phyloP scores from a whole-genome alignment of 2,797 vertebrate species.

The Sparus aurata region DNA sequence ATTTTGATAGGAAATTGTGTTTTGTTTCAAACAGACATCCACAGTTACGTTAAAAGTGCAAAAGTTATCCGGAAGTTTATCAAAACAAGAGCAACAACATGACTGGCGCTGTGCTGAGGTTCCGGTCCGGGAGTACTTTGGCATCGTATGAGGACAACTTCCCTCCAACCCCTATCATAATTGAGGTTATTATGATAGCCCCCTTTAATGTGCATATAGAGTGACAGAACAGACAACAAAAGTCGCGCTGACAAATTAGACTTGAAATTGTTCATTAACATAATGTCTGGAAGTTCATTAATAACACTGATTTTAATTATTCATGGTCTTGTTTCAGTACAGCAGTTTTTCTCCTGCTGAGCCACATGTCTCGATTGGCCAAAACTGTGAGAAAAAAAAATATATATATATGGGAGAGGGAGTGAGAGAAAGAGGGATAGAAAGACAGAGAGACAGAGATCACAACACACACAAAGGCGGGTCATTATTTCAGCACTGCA shows the following conservation, averaged over 20 bases:
- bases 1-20: neutral
- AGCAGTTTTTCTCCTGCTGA: slow-evolving; percentile 90
- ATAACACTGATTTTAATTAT: slow-evolving; percentile 94
- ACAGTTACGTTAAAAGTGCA: neutral
- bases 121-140: neutral
- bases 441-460: slow-evolving; percentile 79
- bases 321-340: slow-evolving; percentile 93
- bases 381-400: slow-evolving; percentile 58
- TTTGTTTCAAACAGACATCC: neutral
- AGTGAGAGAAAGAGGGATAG: slow-evolving; percentile 73
- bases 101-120: neutral
- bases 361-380: slow-evolving; percentile 89
- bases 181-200: slow-evolving; percentile 86
- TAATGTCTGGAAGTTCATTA: slow-evolving; percentile 93
- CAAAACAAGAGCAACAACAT: neutral
- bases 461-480: slow-evolving; percentile 83
- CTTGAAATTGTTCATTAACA: slow-evolving; percentile 93
- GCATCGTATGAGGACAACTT: slow-evolving; percentile 39
- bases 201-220: slow-evolving; percentile 85
- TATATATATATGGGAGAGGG: slow-evolving; percentile 9
- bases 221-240: slow-evolving; percentile 85
- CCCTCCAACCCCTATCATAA: slow-evolving; percentile 85
- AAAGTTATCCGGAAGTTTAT: neutral
- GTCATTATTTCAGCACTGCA: slow-evolving; percentile 82
- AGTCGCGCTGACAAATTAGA: slow-evolving; percentile 89